Evolutionary conservation across 37 sponge, comb jelly and placozoan species (phyloP).

Genomic region (Aphrocallistes beatrix): DNA sequence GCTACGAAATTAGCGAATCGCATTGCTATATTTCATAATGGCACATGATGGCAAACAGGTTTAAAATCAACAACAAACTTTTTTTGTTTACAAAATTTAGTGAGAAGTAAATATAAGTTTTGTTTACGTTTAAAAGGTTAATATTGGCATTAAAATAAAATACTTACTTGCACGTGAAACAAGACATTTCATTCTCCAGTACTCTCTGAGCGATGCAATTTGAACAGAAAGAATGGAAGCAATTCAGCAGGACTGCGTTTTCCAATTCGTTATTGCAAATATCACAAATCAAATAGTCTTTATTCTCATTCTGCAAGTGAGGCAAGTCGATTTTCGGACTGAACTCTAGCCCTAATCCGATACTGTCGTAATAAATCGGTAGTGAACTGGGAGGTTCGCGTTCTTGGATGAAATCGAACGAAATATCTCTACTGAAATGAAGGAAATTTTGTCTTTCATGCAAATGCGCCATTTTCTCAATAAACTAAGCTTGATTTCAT

Average conservation of each 20-base stretch:
- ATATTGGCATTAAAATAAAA: too few species aligned
- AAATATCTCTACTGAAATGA: neutral
- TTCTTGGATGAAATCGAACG: neutral
- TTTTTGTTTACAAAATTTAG: too few species aligned
- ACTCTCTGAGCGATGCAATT: neutral
- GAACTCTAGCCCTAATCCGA: neutral
- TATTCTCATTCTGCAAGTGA: neutral
- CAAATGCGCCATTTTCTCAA: neutral
- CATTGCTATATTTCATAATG: too few species aligned
- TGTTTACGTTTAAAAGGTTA: too few species aligned
- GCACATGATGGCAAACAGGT: too few species aligned
- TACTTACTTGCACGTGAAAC: neutral
- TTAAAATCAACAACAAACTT: too few species aligned
- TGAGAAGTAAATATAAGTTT: too few species aligned
- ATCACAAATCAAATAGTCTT: neutral
- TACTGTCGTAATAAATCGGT: neutral
- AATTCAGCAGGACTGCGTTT: neutral
- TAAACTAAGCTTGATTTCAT: too few species aligned
- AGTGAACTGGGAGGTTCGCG: neutral
- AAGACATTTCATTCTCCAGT: neutral
- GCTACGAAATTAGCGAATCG: too few species aligned
- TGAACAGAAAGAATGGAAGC: constrained; percentile 12
- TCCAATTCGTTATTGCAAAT: neutral
- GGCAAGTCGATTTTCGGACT: neutral
- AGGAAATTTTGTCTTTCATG: neutral